Base-by-base conservation (phyloP, 2,888 invertebrate species). In the Agrochola lychnidis region DNA sequence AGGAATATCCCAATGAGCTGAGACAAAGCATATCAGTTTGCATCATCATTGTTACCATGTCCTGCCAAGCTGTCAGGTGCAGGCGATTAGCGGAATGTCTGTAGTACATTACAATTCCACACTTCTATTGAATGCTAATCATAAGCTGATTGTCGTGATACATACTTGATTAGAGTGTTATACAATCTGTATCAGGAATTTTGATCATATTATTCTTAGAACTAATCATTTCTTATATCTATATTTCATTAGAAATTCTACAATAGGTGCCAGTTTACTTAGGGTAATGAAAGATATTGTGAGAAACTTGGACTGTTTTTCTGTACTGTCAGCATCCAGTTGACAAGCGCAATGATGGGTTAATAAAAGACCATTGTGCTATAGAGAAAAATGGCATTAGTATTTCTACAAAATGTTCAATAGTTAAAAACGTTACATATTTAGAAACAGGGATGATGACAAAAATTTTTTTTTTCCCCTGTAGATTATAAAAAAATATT, bases 51-150 rank as follows among this genome's bases (percentile, higher is more conserved):
- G 45, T 74, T 40, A 53, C 25, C 57, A 45, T 66, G 78, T 45
- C 25, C 25, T 45, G 36, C 36, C 10, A 48, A 53, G 40, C 16
- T 25, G 74, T 73, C 73, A 78, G 68, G 71, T 72, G 72, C 81
- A 83, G 56, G 9, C 19, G 40, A 57, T 78, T 78, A 78, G 64
- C 73, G 45, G 51, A 79, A 67, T 62, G 79, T 66, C 14, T 70
- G 66, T 79, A 30, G 70, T 62, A 62, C 57, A 70, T 70, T 62
- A 78, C 78, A 80, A 70, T 59, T 51, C 19, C 56, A 57, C 51
- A 66, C 73, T 79, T 64, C 61, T 66, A 57, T 66, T 70, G 82
- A 70, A 77, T 70, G 70, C 45, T 70, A 82, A 79, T 74, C 25
- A 64, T 74, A 59, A 59, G 25, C 64, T 59, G 42, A 81, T 51